phyloP scores from a whole-genome alignment of 2,888 invertebrate genomes.

The Pachydiplax longipennis region DNA sequence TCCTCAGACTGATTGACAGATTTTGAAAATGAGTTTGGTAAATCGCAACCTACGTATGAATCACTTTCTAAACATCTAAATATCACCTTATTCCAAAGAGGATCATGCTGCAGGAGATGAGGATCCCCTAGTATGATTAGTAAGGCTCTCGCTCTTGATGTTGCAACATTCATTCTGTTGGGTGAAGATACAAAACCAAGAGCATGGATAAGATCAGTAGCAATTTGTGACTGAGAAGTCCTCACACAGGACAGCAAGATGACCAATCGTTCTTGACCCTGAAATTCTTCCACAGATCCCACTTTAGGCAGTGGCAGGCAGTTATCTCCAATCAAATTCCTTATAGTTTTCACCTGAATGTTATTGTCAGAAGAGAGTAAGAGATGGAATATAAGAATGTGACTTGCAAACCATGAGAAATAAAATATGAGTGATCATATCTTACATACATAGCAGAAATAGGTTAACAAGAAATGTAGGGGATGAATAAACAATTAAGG shows the following conservation, averaged over 20 bases:
- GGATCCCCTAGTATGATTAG: constrained; percentile 87
- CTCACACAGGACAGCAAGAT: constrained; percentile 75
- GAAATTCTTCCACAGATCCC: constrained; percentile 86
- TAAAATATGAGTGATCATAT: no score
- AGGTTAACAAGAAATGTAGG: no score
- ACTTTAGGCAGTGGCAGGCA: constrained; percentile 68
- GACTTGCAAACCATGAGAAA: no score
- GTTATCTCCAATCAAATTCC: constrained; percentile 63
- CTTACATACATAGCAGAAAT: no score
- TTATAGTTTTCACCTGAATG: constrained; percentile 69
- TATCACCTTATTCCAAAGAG: constrained; percentile 70
- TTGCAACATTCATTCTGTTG: constrained; percentile 86
- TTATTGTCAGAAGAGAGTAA: constrained; percentile 46
- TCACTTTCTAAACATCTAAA: constrained; percentile 69
- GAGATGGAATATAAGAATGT: no score
- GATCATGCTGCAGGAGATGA: constrained; percentile 70
- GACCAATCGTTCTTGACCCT: constrained; percentile 79
- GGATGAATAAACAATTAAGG: no score
- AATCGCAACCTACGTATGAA: constrained; percentile 75
- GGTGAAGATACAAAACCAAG: constrained; percentile 78
- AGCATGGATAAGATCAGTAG: constrained; percentile 58
- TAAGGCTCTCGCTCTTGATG: constrained; percentile 83
- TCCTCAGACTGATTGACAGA: not conserved
- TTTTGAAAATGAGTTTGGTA: constrained; percentile 58
- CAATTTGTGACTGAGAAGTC: constrained; percentile 60